Evolutionary conservation across 2,113 vertebrate species (phyloP).

Genomic region (Pterophyllum scalare): DNA sequence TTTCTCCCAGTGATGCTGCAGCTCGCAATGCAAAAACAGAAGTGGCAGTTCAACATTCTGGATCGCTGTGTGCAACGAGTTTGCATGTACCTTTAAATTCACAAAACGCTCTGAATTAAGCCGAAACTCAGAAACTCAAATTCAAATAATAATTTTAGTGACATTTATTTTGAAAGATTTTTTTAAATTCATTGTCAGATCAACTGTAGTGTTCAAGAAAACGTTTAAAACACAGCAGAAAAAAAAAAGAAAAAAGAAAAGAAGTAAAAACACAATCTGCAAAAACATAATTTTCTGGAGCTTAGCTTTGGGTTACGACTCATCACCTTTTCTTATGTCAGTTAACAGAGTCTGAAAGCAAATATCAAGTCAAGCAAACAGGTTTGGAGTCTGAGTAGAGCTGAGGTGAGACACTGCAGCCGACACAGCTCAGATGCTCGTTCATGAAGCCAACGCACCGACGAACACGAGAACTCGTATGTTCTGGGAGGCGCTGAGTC

Average conservation of each 20-base stretch:
- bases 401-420: not conserved
- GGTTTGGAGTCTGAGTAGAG: not conserved
- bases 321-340: slow-evolving; percentile 8
- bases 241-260: not conserved
- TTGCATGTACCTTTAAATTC: not conserved
- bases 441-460: not conserved
- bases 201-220: slow-evolving; percentile 30
- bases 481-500: not conserved
- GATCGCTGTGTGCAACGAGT: not conserved
- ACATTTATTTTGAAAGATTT: not conserved
- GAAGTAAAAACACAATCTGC: not conserved
- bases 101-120: not conserved
- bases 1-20: not conserved
- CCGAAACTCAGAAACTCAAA: not conserved
- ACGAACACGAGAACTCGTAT: too few relatives aligned
- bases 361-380: not conserved
- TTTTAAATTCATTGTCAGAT: not conserved
- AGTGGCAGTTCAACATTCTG: not conserved
- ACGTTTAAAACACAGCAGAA: not conserved
- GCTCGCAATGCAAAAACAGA: not conserved
- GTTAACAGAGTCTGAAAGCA: not conserved
- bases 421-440: not conserved
- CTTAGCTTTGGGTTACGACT: slow-evolving; percentile 28
- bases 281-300: not conserved
- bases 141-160: not conserved